These are phyloP conservation scores for Tragelaphus strepsiceros DNA, from an alignment of 2,113 vertebrate species.

Conservation along the genomic window DNA sequence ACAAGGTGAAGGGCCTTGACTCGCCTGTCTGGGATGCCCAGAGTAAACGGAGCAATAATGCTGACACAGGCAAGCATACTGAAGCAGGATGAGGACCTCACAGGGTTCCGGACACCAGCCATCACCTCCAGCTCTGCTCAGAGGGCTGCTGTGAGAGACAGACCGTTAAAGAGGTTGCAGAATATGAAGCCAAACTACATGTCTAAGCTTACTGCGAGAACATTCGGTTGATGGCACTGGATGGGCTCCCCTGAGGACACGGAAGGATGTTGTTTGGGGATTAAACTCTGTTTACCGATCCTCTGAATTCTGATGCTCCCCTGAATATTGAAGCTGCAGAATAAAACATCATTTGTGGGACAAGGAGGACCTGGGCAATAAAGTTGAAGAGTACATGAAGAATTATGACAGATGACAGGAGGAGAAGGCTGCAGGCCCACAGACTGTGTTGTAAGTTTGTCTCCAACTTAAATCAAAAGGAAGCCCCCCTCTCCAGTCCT, in stretches of 20 bases:
- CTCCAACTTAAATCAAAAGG: slow-evolving; percentile 56
- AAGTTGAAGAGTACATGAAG: slow-evolving; percentile 95
- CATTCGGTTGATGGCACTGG: slow-evolving; percentile 93
- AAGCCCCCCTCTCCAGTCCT: not conserved
- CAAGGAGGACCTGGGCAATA: slow-evolving; percentile 94
- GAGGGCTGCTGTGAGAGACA: not conserved
- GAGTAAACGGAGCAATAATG: not conserved
- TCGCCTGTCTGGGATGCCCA: not conserved
- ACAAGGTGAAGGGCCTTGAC: not conserved
- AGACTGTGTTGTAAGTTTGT: slow-evolving; percentile 62
- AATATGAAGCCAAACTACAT: slow-evolving; percentile 35
- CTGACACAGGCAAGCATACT: not conserved
- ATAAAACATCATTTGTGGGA: slow-evolving; percentile 90
- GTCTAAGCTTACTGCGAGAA: slow-evolving; percentile 91
- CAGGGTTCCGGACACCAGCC: not conserved
- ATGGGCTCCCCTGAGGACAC: slow-evolving; percentile 91
- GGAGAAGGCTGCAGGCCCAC: slow-evolving; percentile 51
- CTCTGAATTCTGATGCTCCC: slow-evolving; percentile 94
- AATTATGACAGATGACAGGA: slow-evolving; percentile 93
- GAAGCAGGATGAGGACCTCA: not conserved
- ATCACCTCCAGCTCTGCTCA: not conserved
- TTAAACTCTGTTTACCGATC: slow-evolving; percentile 92
- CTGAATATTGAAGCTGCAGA: slow-evolving; percentile 89
- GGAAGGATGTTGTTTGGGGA: slow-evolving; percentile 94
- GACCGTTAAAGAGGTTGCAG: not conserved